These are phyloP conservation scores for Acanthornis magna DNA, from an alignment of 2,797 vertebrate genomes.

Conservation along the genomic window DNA sequence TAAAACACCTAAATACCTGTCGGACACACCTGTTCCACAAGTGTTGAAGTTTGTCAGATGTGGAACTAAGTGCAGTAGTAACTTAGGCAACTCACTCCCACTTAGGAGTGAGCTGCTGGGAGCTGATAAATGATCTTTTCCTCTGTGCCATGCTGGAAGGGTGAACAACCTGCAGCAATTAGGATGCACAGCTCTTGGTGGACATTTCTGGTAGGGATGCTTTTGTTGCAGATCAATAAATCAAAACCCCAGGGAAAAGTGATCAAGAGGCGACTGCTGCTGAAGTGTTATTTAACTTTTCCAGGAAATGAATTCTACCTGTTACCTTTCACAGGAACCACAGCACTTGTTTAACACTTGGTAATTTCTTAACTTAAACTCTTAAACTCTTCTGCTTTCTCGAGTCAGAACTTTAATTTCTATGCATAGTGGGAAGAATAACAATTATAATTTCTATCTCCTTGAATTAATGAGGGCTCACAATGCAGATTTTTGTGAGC, in stretches of 20 bases:
- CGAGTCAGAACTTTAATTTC: not conserved
- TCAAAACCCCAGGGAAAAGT: not conserved
- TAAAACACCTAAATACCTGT: not conserved
- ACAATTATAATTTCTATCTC: not conserved
- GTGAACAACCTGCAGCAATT: not conserved
- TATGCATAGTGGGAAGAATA: not conserved
- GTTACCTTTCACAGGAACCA: not conserved
- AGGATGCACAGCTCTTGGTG: not conserved
- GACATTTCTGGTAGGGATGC: not conserved
- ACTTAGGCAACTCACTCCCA: not conserved
- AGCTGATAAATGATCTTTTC: not conserved
- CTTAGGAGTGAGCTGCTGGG: not conserved
- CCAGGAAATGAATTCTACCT: conserved; percentile 17
- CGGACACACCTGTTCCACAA: accelerated
- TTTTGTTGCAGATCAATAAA: conserved; percentile 21
- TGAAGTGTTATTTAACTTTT: conserved; percentile 16
- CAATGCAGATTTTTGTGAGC: not conserved
- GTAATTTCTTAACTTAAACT: not conserved
- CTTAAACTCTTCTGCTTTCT: not conserved
- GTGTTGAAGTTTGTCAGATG: not conserved
- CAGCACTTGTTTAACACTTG: not conserved
- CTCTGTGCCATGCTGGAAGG: not conserved
- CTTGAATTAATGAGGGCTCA: conserved; percentile 29
- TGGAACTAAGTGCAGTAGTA: no score
- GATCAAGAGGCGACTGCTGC: not conserved